A percentile compares a stretch with the other conserved stretches of the same genome.
phyloP scores from a whole-genome alignment of 2,113 vertebrate genomes.

The Zootoca vivipara region DNA sequence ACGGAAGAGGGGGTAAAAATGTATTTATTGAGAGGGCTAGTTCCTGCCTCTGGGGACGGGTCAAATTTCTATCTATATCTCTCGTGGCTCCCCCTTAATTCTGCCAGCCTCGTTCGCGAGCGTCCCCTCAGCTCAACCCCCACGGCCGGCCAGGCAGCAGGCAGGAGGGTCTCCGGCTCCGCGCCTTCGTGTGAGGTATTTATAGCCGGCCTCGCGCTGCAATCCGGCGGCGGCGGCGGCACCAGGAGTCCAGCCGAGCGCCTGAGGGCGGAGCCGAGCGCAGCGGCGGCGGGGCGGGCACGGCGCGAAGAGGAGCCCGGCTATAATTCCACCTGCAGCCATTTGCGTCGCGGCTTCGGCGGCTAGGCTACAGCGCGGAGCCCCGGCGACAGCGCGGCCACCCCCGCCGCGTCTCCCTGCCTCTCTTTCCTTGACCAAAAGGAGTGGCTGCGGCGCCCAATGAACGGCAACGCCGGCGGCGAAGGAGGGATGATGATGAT shows the following conservation, averaged over 20 bases:
- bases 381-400: neutral
- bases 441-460: neutral
- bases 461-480: neutral
- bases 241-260: neutral
- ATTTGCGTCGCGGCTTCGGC: neutral
- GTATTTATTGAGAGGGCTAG: too few relatives aligned
- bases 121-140: neutral
- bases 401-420: neutral
- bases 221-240: neutral
- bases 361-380: neutral
- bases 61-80: too few relatives aligned
- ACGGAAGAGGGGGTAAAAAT: too few relatives aligned
- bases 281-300: neutral
- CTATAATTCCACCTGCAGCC: neutral
- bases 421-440: neutral
- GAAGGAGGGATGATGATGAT: conserved; percentile 54
- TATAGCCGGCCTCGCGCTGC: conserved; percentile 34
- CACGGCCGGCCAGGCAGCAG: conserved; percentile 8
- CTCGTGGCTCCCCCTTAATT: too few relatives aligned
- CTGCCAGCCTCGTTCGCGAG: too few relatives aligned
- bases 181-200: conserved; percentile 31
- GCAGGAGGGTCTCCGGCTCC: neutral
- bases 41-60: too few relatives aligned
- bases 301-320: neutral
- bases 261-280: neutral